phyloP scores from a whole-genome alignment of 2,797 vertebrate genomes.

The Dermochelys coriacea region DNA sequence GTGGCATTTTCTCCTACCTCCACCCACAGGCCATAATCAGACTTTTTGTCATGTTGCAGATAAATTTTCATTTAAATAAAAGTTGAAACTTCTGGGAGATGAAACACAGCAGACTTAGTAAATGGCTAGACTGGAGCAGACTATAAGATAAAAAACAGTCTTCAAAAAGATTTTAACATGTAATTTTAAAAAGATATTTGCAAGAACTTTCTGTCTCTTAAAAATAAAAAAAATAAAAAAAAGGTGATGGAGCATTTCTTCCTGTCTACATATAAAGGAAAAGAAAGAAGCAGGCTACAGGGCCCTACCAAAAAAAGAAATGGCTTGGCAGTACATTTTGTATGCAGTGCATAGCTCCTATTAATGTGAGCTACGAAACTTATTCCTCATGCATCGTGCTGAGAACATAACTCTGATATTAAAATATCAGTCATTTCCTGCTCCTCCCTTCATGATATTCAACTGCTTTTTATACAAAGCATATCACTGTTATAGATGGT shows the following conservation, averaged over 20 bases:
- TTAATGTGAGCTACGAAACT: slow-evolving; percentile 26
- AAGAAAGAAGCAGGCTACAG: not conserved
- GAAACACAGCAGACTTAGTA: slow-evolving; percentile 26
- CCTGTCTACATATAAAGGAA: not conserved
- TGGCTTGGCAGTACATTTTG: slow-evolving; percentile 32
- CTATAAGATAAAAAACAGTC: not conserved
- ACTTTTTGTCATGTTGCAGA: slow-evolving; percentile 11
- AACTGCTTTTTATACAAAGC: slow-evolving; percentile 63
- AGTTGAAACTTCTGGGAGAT: slow-evolving; percentile 40
- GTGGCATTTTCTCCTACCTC: slow-evolving; percentile 32
- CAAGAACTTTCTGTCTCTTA: slow-evolving; percentile 26
- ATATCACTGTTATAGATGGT: slow-evolving; percentile 16
- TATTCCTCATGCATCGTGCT: slow-evolving; percentile 29
- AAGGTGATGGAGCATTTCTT: not conserved
- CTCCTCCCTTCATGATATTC: slow-evolving; percentile 25
- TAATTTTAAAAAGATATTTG: slow-evolving; percentile 12
- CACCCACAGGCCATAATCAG: slow-evolving; percentile 9
- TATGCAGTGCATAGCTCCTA: slow-evolving; percentile 11
- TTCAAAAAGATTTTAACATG: not conserved
- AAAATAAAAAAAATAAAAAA: not conserved
- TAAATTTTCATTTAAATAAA: slow-evolving; percentile 65
- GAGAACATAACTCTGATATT: slow-evolving; percentile 18
- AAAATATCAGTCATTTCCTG: slow-evolving; percentile 48
- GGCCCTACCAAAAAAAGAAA: not conserved
- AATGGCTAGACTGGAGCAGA: slow-evolving; percentile 5